phyloP scores from a whole-genome alignment of 2,113 vertebrate genomes.

The Erythrocercus mccallii region DNA sequence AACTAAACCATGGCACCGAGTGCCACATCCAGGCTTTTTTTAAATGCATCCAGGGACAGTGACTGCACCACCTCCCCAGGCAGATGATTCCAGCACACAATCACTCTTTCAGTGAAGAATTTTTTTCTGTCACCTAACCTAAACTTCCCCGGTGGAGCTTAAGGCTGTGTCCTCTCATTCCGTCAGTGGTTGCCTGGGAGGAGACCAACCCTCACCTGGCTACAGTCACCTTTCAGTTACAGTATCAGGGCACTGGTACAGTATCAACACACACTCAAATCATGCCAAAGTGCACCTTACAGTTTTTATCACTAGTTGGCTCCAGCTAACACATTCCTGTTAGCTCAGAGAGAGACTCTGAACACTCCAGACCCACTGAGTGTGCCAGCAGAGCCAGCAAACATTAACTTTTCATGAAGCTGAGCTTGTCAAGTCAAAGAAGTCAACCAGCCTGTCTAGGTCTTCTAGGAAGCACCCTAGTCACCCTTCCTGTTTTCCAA shows the following conservation, averaged over 20 bases:
- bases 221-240: not conserved
- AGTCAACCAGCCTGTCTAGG: not conserved
- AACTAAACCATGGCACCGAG: not conserved
- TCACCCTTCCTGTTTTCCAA: not conserved
- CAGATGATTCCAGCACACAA: rapidly evolving
- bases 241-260: not conserved
- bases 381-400: not conserved
- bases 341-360: not conserved
- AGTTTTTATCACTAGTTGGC: not conserved
- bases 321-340: rapidly evolving
- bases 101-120: not conserved
- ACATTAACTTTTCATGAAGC: not conserved
- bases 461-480: not conserved
- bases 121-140: not conserved
- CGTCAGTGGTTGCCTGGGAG: not conserved
- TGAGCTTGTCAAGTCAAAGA: not conserved
- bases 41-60: rapidly evolving
- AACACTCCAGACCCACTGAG: not conserved
- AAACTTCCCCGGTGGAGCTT: not conserved
- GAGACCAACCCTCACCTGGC: too few relatives aligned
- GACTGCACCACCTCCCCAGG: not conserved
- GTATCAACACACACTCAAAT: not conserved
- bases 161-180: not conserved
- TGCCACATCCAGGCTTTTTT: not conserved
- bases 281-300: not conserved